Evolutionary conservation across 2,113 vertebrate genomes (phyloP), one percentile per base, ranked within the genome.

Genomic region (Hydropotes inermis): DNA sequence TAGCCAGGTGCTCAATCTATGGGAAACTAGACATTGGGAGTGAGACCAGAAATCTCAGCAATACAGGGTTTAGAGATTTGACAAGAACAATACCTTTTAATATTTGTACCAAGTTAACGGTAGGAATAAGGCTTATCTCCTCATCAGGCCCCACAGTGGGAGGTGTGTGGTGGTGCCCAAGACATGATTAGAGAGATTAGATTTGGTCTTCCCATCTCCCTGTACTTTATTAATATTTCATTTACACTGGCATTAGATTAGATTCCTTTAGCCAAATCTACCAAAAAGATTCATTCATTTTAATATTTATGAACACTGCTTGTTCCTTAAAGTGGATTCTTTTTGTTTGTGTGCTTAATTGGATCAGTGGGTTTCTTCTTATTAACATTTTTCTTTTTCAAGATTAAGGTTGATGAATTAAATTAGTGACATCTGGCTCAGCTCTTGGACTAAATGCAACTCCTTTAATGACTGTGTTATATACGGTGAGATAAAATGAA

Each of bases 211-310:
- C 87, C 95, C 83, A 57, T 98, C 93, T 94, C 81, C 50, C 85
- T 96, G 9, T 43, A 95, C 83, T 95, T 99, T 97, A 97, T 98
- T 98, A 98, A 97, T 98, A 95, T 98, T 99, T 98, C 78, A 97
- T 98, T 98, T 98, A 97, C 74, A 87, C 96, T 89, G 58, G 95
- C 81, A 98, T 98, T 98, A 98, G 91, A 97, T 98, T 98, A 98
- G 93, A 98, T 98, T 97, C 90, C 55, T 96, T 97, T 98, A 98
- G 47, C 76, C 79, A 98, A 98, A 98, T 97, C 74, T 70, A 94
- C 76, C 60, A 33, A 98, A 98, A 97, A 81, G 90, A 94, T 94
- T 89, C 90, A 0, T 97, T 93, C 89, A 94, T 97, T 98, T 98
- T 95, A 97, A 97, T 98, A 97, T 98, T 98, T 98, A 94, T 97